Evolutionary conservation across 1,140 invertebrate species (phyloP).

Genomic region (Drosophila bocqueti): DNA sequence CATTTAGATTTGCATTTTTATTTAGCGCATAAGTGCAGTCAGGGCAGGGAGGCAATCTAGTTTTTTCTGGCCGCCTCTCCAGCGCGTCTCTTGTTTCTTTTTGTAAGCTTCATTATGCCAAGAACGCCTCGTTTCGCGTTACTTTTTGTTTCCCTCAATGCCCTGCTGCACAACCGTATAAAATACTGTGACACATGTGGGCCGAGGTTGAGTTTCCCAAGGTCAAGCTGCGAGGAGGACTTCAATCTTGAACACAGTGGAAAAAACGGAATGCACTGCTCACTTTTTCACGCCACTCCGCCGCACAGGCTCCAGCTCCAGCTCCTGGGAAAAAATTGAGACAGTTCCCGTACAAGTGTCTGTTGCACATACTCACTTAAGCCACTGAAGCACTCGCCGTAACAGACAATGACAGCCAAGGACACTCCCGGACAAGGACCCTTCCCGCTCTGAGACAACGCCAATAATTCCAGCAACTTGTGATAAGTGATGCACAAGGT

Average conservation of each 20-base stretch:
- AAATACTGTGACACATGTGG: constrained; percentile 41
- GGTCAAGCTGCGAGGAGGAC: constrained; percentile 39
- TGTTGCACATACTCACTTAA: constrained; percentile 23
- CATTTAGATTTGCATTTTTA: constrained; percentile 84
- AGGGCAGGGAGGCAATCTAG: constrained; percentile 51
- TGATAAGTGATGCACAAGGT: constrained; percentile 44
- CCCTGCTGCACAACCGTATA: neutral
- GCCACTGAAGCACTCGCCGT: constrained; percentile 8
- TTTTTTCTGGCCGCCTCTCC: constrained; percentile 23
- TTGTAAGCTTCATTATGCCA: constrained; percentile 39
- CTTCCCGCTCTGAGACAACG: constrained; percentile 10
- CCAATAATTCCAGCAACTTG: constrained; percentile 41
- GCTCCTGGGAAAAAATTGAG: neutral
- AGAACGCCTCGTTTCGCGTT: constrained; percentile 28
- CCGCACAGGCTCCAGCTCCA: neutral
- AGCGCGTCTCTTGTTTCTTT: constrained; percentile 16
- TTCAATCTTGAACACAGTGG: constrained; percentile 21
- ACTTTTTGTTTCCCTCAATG: constrained; percentile 44
- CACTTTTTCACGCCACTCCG: neutral
- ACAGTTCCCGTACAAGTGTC: constrained; percentile 14
- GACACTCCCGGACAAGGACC: constrained; percentile 40
- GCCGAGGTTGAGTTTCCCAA: constrained; percentile 34
- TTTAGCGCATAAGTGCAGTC: constrained; percentile 74
- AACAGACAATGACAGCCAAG: constrained; percentile 38
- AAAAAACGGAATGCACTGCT: constrained; percentile 8